These are phyloP conservation scores for Cyphomyrus discorhynchus DNA, from an alignment of 2,113 vertebrate species.

Conservation along the genomic window DNA sequence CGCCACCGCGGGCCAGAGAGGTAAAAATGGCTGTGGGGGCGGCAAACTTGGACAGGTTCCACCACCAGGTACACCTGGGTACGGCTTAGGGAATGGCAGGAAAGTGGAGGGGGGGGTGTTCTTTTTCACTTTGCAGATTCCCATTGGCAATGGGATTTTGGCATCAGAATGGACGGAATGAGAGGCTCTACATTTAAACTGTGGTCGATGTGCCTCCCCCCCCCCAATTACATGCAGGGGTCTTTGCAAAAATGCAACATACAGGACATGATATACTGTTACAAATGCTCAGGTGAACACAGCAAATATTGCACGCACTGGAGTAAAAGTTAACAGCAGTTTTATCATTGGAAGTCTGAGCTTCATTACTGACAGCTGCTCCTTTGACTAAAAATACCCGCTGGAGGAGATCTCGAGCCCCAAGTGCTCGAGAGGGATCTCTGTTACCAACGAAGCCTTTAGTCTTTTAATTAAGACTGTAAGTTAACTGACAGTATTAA, in stretches of 20 bases:
- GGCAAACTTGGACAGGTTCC: background rate
- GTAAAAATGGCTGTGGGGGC: background rate
- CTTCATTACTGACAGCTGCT: background rate
- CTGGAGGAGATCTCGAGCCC: background rate
- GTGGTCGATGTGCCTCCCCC: background rate
- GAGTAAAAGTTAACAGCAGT: background rate
- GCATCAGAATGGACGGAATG: background rate
- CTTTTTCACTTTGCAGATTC: background rate
- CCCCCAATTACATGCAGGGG: background rate
- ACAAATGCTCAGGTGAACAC: background rate
- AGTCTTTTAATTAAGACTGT: background rate
- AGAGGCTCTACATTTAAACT: background rate
- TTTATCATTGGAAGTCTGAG: background rate
- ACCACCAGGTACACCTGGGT: background rate
- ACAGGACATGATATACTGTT: background rate
- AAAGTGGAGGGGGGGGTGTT: background rate
- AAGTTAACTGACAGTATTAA: background rate
- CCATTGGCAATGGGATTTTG: background rate
- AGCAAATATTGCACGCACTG: background rate
- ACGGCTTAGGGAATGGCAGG: background rate
- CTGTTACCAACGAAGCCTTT: background rate
- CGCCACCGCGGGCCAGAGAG: background rate
- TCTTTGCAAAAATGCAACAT: background rate
- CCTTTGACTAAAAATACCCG: background rate
- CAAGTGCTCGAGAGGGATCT: background rate